Conservation (phyloP, 2,888 invertebrate species). For the Pterobdella sp. region DNA sequence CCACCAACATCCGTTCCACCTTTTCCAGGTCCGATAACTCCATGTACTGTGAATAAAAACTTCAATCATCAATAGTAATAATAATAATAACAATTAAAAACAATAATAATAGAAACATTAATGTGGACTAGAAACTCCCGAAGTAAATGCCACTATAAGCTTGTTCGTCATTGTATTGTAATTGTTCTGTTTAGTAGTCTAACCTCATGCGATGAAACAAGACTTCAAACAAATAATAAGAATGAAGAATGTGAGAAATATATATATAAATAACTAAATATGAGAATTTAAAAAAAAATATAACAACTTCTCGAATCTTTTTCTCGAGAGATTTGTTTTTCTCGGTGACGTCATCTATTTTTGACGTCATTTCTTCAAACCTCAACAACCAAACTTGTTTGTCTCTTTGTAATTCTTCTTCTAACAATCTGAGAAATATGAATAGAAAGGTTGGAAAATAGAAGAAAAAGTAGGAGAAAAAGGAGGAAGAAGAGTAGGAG, state of each 20-base stretch:
- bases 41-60: constrained; percentile 44
- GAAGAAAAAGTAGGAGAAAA: too few species aligned
- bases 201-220: too few species aligned
- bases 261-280: not conserved
- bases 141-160: too few species aligned
- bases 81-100: not conserved
- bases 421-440: constrained; percentile 69
- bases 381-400: constrained; percentile 54
- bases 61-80: not conserved
- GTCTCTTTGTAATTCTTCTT: constrained; percentile 75
- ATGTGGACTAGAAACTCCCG: too few species aligned
- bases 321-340: constrained; percentile 79
- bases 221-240: not conserved
- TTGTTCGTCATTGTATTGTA: too few species aligned
- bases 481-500: too few species aligned
- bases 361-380: constrained; percentile 61
- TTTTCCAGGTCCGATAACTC: constrained; percentile 55
- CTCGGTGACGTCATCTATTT: constrained; percentile 67
- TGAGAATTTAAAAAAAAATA: not conserved
- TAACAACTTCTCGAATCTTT: constrained; percentile 54
- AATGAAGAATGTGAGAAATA: constrained; percentile 1
- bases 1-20: constrained; percentile 74
- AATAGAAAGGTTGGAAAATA: too few species aligned
- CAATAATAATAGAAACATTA: too few species aligned
- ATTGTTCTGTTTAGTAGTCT: too few species aligned